Evolutionary conservation across 2,888 invertebrate genomes (phyloP).

Genomic region (Amblyjoppa fuscipennis): DNA sequence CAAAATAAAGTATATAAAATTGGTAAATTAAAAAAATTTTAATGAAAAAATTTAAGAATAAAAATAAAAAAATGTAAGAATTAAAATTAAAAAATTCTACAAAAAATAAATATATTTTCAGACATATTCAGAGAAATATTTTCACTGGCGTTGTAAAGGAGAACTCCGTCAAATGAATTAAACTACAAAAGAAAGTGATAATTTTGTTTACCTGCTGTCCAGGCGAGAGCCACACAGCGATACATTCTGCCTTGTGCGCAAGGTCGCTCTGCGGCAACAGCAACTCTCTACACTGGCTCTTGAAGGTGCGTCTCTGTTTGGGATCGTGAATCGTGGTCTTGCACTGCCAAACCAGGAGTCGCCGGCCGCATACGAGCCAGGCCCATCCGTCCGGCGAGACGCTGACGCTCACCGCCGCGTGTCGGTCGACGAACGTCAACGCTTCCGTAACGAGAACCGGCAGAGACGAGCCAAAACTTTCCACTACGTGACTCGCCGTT

Average conservation of each 20-base stretch:
- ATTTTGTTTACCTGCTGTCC: slow-evolving; percentile 86
- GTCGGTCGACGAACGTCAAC: slow-evolving; percentile 91
- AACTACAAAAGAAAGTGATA: background rate
- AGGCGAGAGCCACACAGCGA: slow-evolving; percentile 89
- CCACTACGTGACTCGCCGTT: slow-evolving; percentile 90
- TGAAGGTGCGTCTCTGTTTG: slow-evolving; percentile 85
- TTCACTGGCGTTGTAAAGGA: too few species aligned
- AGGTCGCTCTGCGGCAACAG: slow-evolving; percentile 96
- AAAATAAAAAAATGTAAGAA: too few species aligned
- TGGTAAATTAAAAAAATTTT: too few species aligned
- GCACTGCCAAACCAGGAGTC: slow-evolving; percentile 94
- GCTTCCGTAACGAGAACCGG: slow-evolving; percentile 96
- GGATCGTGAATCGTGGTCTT: slow-evolving; percentile 85
- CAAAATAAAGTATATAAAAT: too few species aligned
- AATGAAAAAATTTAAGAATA: too few species aligned
- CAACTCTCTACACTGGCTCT: slow-evolving; percentile 92
- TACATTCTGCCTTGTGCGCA: slow-evolving; percentile 94
- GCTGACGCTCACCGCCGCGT: slow-evolving; percentile 88
- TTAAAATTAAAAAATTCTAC: too few species aligned
- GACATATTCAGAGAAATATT: too few species aligned
- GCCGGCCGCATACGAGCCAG: slow-evolving; percentile 94
- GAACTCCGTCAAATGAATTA: too few species aligned
- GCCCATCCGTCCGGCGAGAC: slow-evolving; percentile 91
- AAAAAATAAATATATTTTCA: too few species aligned
- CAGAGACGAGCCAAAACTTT: slow-evolving; percentile 92